A percentile compares a stretch with the other conserved stretches of the same genome.
These are phyloP conservation scores for Triplophysa yarkandensis DNA, from an alignment of 2,797 vertebrate species.

Conservation along the genomic window DNA sequence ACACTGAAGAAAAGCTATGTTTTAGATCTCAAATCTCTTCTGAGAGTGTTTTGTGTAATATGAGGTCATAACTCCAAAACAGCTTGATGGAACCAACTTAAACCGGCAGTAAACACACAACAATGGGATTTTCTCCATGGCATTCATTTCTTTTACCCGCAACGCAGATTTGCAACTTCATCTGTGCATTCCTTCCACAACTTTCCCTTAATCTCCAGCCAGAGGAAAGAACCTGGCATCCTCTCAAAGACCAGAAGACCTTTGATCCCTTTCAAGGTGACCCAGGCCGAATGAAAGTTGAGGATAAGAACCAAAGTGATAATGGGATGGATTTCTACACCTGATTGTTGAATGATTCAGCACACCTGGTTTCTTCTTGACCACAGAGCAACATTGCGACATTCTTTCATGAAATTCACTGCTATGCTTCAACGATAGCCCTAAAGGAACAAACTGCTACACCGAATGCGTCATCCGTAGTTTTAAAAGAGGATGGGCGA, in stretches of 20 bases:
- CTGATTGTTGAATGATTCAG: background rate
- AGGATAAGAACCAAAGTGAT: slow-evolving; percentile 27
- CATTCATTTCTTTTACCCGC: background rate
- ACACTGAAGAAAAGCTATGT: background rate
- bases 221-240: slow-evolving; percentile 63
- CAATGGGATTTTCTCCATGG: background rate
- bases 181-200: slow-evolving; percentile 53
- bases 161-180: slow-evolving; percentile 6
- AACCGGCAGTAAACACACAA: background rate
- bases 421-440: too few relatives aligned
- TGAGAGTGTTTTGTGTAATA: background rate
- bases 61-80: background rate
- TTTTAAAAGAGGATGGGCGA: too few relatives aligned
- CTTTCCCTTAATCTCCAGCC: slow-evolving; percentile 51
- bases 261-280: slow-evolving; percentile 69
- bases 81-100: background rate
- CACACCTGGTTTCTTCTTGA: slow-evolving; percentile 3
- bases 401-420: too few relatives aligned
- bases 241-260: slow-evolving; percentile 66
- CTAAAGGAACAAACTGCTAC: too few relatives aligned
- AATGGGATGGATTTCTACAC: slow-evolving; percentile 21
- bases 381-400: too few relatives aligned
- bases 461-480: too few relatives aligned
- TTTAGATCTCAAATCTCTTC: slow-evolving; percentile 14
- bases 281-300: slow-evolving; percentile 29